Evolutionary conservation across 2,888 invertebrate species (phyloP).

Genomic region (Drosophila nr. perissopoda): DNA sequence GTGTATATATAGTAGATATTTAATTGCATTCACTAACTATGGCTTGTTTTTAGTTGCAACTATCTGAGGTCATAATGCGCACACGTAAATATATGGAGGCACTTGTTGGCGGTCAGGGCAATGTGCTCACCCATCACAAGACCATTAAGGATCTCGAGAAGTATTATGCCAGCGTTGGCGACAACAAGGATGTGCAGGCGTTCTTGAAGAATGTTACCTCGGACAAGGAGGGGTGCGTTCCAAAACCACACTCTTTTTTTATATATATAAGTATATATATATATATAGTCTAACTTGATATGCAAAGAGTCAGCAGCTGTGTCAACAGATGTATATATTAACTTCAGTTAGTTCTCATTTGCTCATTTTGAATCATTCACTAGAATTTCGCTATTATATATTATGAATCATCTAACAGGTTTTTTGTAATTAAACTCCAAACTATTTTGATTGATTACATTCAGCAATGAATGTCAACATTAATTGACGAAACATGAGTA

Average conservation of each 20-base stretch:
- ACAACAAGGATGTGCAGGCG: slow-evolving; percentile 92
- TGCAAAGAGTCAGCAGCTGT: not conserved
- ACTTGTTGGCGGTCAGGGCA: slow-evolving; percentile 94
- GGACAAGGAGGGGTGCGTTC: slow-evolving; percentile 94
- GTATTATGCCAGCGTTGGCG: slow-evolving; percentile 91
- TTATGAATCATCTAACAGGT: not conserved
- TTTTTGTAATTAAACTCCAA: not conserved
- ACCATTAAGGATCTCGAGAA: slow-evolving; percentile 94
- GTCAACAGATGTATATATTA: not conserved
- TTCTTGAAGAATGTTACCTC: slow-evolving; percentile 96
- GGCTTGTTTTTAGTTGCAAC: slow-evolving; percentile 90
- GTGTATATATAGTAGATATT: not conserved
- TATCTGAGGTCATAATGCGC: slow-evolving; percentile 98
- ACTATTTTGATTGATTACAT: not conserved
- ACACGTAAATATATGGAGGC: slow-evolving; percentile 97
- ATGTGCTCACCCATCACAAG: slow-evolving; percentile 94
- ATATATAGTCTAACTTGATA: not conserved
- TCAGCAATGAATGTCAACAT: not conserved
- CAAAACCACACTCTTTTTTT: not conserved
- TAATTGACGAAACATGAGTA: not conserved
- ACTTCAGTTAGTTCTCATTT: not conserved
- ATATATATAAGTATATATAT: not conserved
- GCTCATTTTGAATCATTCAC: not conserved
- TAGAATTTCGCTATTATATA: not conserved
- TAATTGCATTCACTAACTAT: slow-evolving; percentile 13